These are phyloP conservation scores for Pardosa pseudoannulata DNA, from an alignment of 2,888 invertebrate genomes.

Conservation along the genomic window DNA sequence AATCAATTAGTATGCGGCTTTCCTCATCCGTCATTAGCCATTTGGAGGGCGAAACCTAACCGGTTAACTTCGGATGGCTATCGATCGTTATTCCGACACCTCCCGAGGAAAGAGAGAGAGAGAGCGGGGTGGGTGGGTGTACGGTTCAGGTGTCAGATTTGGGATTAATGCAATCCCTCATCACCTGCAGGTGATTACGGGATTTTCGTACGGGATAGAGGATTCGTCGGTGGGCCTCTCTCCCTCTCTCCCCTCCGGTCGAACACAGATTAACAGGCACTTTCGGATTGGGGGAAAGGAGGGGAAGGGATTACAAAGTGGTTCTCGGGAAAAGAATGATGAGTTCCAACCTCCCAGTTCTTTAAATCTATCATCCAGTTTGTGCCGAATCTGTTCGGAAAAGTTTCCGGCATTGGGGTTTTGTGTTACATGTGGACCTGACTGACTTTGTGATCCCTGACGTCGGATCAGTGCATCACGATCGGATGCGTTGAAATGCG, in stretches of 20 bases:
- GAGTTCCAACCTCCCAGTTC: too few species aligned
- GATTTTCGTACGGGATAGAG: neutral
- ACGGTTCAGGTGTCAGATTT: conserved; percentile 3
- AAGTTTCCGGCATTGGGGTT: too few species aligned
- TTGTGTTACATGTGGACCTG: too few species aligned
- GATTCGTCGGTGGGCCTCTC: too few species aligned
- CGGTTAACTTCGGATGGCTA: neutral
- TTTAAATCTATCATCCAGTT: too few species aligned
- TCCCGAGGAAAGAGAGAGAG: too few species aligned
- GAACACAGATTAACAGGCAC: neutral
- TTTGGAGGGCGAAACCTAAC: neutral
- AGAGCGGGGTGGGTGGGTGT: neutral
- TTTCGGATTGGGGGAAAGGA: neutral
- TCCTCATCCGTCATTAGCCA: conserved; percentile 4
- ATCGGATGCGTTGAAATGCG: too few species aligned
- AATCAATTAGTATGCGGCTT: conserved; percentile 3
- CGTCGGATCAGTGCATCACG: too few species aligned
- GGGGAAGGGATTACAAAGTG: neutral
- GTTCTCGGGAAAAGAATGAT: too few species aligned
- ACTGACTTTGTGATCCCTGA: too few species aligned
- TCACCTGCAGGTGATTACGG: conserved; percentile 5
- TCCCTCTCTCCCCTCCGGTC: neutral
- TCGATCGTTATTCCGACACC: neutral
- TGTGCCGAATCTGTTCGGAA: too few species aligned
- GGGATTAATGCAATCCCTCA: conserved; percentile 13